Evolutionary conservation across 2,797 vertebrate species (phyloP).

Genomic region (Eremophila alpestris): DNA sequence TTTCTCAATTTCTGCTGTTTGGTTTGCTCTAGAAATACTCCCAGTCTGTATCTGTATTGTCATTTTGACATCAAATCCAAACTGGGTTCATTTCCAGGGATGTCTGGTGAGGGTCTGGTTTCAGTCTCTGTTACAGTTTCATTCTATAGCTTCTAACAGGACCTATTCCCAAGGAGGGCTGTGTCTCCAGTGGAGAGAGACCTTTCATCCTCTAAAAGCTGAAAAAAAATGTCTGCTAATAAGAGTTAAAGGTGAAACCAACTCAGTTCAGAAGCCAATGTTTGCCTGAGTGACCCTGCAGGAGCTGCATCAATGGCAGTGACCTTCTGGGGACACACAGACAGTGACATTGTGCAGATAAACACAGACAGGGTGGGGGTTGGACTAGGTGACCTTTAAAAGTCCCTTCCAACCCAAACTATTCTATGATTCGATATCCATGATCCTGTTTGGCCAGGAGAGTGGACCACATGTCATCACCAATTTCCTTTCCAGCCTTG

Average conservation of each 20-base stretch:
- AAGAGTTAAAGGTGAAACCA: neutral
- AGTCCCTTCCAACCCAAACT: neutral
- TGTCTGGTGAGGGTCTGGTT: neutral
- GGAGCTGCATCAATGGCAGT: neutral
- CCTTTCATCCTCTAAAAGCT: neutral
- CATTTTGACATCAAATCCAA: neutral
- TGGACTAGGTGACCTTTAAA: neutral
- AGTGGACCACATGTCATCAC: accelerated
- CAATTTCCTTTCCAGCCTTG: neutral
- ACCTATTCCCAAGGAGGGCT: accelerated
- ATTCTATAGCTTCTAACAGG: neutral
- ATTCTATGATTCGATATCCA: neutral
- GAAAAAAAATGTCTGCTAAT: neutral
- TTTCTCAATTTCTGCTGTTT: neutral
- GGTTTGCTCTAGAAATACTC: neutral
- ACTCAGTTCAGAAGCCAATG: neutral
- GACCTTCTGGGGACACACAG: neutral
- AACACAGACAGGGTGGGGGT: neutral
- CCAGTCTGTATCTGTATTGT: neutral
- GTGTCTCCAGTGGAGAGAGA: neutral
- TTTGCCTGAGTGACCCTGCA: neutral
- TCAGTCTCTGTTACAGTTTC: neutral
- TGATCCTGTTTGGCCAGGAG: neutral
- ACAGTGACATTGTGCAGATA: neutral
- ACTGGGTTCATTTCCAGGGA: neutral